Base-by-base conservation (phyloP, 2,888 invertebrate genomes). In the Itoplectis maculator region DNA sequence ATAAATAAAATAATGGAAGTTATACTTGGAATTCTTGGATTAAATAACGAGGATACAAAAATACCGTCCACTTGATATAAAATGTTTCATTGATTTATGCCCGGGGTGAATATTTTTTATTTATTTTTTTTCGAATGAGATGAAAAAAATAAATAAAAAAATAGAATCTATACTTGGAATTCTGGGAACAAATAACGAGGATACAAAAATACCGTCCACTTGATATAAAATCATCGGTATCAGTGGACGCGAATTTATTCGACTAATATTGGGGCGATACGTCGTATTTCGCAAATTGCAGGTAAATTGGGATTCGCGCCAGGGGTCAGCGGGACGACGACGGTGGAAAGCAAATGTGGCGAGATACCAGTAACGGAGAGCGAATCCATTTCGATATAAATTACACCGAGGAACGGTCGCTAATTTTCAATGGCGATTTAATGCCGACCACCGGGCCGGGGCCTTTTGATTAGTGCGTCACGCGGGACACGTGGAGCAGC, bases 391-490 rank as follows among this genome's bases (percentile, higher is more conserved):
- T 37, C 40, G 40, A 37, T 6, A 51, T 13, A 51, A 42, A 61
- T 73, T 11, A 35, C 2, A 47, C 13, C 13, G 8, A 20, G 47
- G 35, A 29, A 73, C 47, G 7, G 73, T 37, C 15, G 3, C 61
- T 73, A 73, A 73, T 73, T 73, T 61, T 73, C 61, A 73, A 73
- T 73, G 18, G 47, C 8, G 11, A 47, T 47, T 73, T 47, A 37
- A 49, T 59, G 45, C 29, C 2, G n/a, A 23, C 49, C 40, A 7
- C 20, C 11, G 45, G n/a, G n/a, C n/a, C 18, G 23, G 45, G 5
- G 3, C 18, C 20, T 11, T 23, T 20, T 54, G 54, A 23, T 54
- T 54, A 20, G 11, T 13, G 54, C 4, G 9, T 54, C n/a, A 7
- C n/a, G 15, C 7, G 47, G 47, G 47, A 47, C 13, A 47, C n/a